Base-by-base conservation (phyloP, 2,113 vertebrate species). In the Neotragus pygmaeus region DNA sequence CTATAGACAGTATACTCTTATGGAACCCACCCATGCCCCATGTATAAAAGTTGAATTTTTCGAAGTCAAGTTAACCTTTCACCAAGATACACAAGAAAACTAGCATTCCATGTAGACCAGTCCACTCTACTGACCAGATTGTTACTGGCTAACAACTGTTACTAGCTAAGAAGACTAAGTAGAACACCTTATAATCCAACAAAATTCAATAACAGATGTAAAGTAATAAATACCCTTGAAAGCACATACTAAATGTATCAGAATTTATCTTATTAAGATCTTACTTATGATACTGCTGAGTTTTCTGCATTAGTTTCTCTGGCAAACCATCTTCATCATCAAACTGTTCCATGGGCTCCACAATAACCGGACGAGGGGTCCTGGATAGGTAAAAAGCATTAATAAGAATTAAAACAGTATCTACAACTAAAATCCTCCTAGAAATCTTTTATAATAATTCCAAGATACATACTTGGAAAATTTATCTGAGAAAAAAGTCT, bases 301-400 rank as follows among this genome's bases (percentile, higher is more conserved):
- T 99, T 98, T 99, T 99, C 80, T 99, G 99, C 98, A 99, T 98
- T 78, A 99, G 55, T 88, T 99, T 99, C 98, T 99, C 99, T 88
- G 99, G 98, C 30, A 99, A 98, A 36, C 99, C 99, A 97, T 99
- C 99, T 98, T 99, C 99, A 96, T 99, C 99, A 97, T 99, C 99
- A 98, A 99, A 99, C 91, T 99, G 99, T 88, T 99, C 99, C 97
- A 99, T 99, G 19, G 99, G 99, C 97, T 99, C 99, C 90, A 99
- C 99, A 96, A 99, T 99, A 95, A 99, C 99, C 73, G 99, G 99
- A 95, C 99, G 99, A 77, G 99, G 99, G 25, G 99, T 99, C 87
- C 99, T 99, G 81, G 70, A 97, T 11, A 98, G 36, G 90, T 2
- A 93, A 96, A 98, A 89, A 82, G 49, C 11, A 82, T 95, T 77